Evolutionary conservation across 2,797 vertebrate species (phyloP), one percentile per base, ranked within the genome.

Genomic region (Pipistrellus pygmaeus): DNA sequence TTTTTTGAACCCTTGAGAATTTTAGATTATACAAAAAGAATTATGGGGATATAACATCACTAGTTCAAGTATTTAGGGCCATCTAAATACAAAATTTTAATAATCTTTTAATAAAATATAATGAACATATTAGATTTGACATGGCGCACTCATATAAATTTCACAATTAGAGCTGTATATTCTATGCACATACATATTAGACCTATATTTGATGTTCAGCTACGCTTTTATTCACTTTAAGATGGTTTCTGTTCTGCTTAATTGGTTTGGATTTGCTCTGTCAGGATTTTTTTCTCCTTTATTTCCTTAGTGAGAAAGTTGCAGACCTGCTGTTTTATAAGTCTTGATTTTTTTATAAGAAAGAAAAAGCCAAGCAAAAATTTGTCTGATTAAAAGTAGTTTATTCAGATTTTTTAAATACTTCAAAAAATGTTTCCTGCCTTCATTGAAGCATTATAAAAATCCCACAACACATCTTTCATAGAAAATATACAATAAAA

Each of bases 61-160:
- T 97, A 60, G n/a, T 95, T 81, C 82, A 96, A 97, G 88, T 96
- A 96, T 96, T 96, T 84, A 85, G 23, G 51, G 27, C 51, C 81
- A 90, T 96, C 66, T 66, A 94, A 98, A 93, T 96, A 95, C 95
- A 64, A 95, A 91, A 97, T 98, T 98, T 98, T 98, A 98, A 98
- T 98, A 97, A 98, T 97, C 98, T 98, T 98, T 99, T 98, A 99
- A 98, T 99, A 99, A 99, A 98, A 98, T 98, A 97, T 97, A 98
- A 97, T 98, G 97, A 98, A 96, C 93, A 92, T 96, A 96, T 97
- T 98, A 97, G 96, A 97, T 93, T 97, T 98, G 98, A 76, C 97
- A 98, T 98, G 98, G 98, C 98, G 97, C 97, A 98, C 96, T 97
- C 98, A 98, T 98, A 98, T 98, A 98, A 99, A 98, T 99, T 97